A percentile compares a stretch with the other conserved stretches of the same genome.
These are phyloP conservation scores for Chymomyza fuscimana DNA, from an alignment of 2,888 invertebrate genomes.

Conservation along the genomic window DNA sequence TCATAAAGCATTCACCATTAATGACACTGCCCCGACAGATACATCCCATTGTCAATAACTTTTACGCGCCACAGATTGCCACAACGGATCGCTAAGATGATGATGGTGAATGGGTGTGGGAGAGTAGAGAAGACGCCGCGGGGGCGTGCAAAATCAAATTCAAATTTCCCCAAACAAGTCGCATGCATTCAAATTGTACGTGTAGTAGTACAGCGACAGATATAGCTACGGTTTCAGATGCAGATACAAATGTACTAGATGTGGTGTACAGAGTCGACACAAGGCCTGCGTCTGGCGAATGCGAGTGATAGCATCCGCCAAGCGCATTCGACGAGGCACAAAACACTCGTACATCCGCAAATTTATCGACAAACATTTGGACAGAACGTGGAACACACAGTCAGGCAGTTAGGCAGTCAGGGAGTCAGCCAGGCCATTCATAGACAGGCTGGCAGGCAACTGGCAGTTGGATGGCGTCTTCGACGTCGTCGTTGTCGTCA, in stretches of 20 bases:
- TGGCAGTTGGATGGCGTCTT: constrained; percentile 31
- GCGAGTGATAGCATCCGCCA: constrained; percentile 77
- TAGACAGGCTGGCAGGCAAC: background rate
- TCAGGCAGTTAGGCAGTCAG: constrained; percentile 10
- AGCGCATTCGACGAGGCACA: constrained; percentile 58
- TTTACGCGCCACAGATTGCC: constrained; percentile 73
- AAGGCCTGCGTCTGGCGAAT: constrained; percentile 40
- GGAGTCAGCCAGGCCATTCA: background rate
- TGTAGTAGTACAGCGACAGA: constrained; percentile 16
- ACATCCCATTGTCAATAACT: constrained; percentile 78
- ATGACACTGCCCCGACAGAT: constrained; percentile 77
- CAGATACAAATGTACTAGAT: constrained; percentile 38
- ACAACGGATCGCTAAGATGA: background rate
- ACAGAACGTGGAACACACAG: constrained; percentile 49
- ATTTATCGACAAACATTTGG: constrained; percentile 76
- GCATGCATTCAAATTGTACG: constrained; percentile 8
- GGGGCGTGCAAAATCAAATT: constrained; percentile 62
- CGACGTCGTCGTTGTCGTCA: constrained; percentile 7
- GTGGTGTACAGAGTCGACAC: constrained; percentile 14
- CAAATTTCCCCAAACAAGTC: constrained; percentile 62
- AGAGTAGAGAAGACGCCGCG: background rate
- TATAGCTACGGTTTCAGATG: constrained; percentile 40
- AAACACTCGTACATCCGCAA: constrained; percentile 75
- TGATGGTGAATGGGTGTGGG: background rate
- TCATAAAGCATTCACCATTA: constrained; percentile 77